Percentiles rank a stretch among this genome's conserved stretches.
These are phyloP conservation scores for Gymnobelideus leadbeateri DNA, from an alignment of 2,113 vertebrate species.

Conservation along the genomic window DNA sequence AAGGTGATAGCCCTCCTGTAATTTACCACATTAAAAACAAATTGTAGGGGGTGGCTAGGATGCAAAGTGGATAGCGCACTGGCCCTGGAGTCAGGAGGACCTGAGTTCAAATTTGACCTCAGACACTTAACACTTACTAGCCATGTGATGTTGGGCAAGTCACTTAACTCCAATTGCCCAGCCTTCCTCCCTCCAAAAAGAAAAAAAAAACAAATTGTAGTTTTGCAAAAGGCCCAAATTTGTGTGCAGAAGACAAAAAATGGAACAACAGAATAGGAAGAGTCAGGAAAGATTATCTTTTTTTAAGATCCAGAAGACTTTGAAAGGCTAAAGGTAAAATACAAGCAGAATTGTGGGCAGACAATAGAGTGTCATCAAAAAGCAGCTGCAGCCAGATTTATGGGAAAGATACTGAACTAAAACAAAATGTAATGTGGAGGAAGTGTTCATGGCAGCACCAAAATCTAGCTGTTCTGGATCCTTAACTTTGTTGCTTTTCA, in stretches of 20 bases:
- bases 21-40: slow-evolving; percentile 42
- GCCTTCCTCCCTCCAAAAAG: too few relatives aligned
- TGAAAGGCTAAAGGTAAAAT: slow-evolving; percentile 58
- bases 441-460: slow-evolving; percentile 51
- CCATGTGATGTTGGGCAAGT: too few relatives aligned
- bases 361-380: slow-evolving; percentile 26
- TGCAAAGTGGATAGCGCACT: too few relatives aligned
- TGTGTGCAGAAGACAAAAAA: slow-evolving; percentile 60
- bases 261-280: slow-evolving; percentile 61
- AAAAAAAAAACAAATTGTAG: slow-evolving; percentile 38
- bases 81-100: too few relatives aligned
- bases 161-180: too few relatives aligned
- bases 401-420: slow-evolving; percentile 37
- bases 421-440: slow-evolving; percentile 41
- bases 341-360: slow-evolving; percentile 49
- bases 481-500: neutral
- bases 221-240: slow-evolving; percentile 62
- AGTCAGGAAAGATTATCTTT: too few relatives aligned
- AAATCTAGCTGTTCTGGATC: neutral
- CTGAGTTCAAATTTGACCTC: too few relatives aligned
- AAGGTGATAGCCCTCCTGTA: slow-evolving; percentile 40
- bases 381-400: slow-evolving; percentile 50
- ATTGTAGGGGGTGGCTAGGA: too few relatives aligned
- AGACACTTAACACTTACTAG: too few relatives aligned
- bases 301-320: slow-evolving; percentile 41